Base-by-base conservation (phyloP, 2,113 vertebrate genomes). In the Archocentrus centrarchus region DNA sequence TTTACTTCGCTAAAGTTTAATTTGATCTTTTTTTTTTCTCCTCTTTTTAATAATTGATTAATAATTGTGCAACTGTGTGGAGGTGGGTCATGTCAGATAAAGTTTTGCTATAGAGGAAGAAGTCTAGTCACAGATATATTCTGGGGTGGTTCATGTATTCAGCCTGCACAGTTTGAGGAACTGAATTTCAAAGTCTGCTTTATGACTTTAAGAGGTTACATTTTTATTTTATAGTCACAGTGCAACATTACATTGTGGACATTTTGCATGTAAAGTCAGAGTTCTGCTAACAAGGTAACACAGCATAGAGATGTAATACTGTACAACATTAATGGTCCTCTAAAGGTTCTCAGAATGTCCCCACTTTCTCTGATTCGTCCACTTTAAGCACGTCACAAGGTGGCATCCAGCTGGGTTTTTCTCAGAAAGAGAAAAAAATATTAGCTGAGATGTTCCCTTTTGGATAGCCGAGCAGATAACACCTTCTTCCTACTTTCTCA, bases 11-110 rank as follows among this genome's bases (percentile, higher is more conserved):
- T 55, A 14, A 73, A 73, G 47, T 73, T 73, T 0, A 73, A 73
- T 24, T 18, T 18, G 50, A 17, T 22, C 22, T 47, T 68, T 47
- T n/a, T 24, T 24, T 66, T 50, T 39, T 1, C 3, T 30, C 50
- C 50, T 27, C 20, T 73, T 73, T 73, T 32, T 73, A 73, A 53
- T 73, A 0, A 73, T 55, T 73, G 68, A 73, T 55, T 70, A 73
- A 53, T 53, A n/a, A 73, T 32, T 73, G 47, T 73, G 47, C 24
- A 73, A 5, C 44, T 73, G 27, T 53, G 30, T 32, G 27, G 5
- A 2, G 47, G 47, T 47, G 30, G 66, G 15, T 32, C 24, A 73
- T 20, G 4, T 30, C 20, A 47, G 66, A 53, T 50, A 2, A 73
- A 13, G 44, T 53, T 70, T 70, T 70, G 66, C 41, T 30, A 41